phyloP scores from a whole-genome alignment of 2,888 invertebrate genomes.

The Sepioteuthis lessoniana region DNA sequence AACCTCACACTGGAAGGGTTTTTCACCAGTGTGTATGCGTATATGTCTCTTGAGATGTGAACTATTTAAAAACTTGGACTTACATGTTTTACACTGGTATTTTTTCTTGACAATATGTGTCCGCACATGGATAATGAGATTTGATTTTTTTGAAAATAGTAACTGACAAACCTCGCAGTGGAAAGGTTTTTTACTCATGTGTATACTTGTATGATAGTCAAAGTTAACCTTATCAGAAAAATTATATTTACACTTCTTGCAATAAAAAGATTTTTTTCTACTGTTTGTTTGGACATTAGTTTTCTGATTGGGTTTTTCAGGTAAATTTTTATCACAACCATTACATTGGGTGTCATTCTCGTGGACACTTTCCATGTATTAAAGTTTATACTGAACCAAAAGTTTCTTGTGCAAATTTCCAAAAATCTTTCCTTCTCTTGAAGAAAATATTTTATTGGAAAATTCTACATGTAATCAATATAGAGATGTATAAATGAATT shows the following conservation, averaged over 20 bases:
- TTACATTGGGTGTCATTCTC: neutral
- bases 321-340: neutral
- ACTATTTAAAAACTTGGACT: neutral
- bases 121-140: neutral
- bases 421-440: neutral
- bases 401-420: neutral
- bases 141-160: neutral
- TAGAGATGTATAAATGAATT: neutral
- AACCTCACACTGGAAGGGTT: neutral
- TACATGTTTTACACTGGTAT: neutral
- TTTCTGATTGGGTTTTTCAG: neutral
- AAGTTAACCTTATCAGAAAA: neutral
- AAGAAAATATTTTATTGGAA: neutral
- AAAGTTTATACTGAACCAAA: neutral
- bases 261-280: neutral
- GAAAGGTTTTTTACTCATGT: neutral
- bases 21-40: conserved; percentile 36
- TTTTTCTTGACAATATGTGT: neutral
- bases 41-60: neutral
- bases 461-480: neutral
- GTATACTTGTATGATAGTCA: neutral
- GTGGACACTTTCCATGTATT: neutral
- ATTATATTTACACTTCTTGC: neutral
- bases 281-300: neutral
- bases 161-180: neutral